A percentile compares a stretch with the other conserved stretches of the same genome.
Conservation (phyloP, 2,888 invertebrate species). For the Coenonympha arcania region DNA sequence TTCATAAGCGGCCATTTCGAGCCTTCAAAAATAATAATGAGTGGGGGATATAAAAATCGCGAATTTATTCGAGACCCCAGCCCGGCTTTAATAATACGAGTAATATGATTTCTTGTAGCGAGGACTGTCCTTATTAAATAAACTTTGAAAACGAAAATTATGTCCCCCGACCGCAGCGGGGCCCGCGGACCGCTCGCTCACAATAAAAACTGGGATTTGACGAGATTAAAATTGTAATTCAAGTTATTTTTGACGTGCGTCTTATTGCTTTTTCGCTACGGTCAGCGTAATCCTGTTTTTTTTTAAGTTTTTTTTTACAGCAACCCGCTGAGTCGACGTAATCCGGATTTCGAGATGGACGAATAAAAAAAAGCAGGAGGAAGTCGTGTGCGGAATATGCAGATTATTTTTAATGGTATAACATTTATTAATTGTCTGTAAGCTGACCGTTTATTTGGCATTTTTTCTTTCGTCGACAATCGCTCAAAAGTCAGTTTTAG, state of each 20-base stretch:
- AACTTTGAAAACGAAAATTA: slow-evolving; percentile 68
- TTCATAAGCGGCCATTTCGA: slow-evolving; percentile 61
- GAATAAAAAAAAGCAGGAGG: slow-evolving; percentile 29
- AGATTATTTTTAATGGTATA: slow-evolving; percentile 29
- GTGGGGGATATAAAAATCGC: slow-evolving; percentile 65
- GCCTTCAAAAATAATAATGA: slow-evolving; percentile 65
- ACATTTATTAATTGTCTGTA: slow-evolving; percentile 22
- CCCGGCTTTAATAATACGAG: slow-evolving; percentile 48
- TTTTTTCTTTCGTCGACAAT: no score
- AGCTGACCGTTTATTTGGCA: background rate
- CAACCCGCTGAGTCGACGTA: slow-evolving; percentile 39
- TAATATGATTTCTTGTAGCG: slow-evolving; percentile 67
- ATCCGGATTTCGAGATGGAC: slow-evolving; percentile 42
- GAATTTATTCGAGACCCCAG: slow-evolving; percentile 59
- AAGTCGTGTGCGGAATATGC: slow-evolving; percentile 28
- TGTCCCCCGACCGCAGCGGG: slow-evolving; percentile 56
- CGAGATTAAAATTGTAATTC: slow-evolving; percentile 74
- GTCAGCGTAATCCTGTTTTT: slow-evolving; percentile 37
- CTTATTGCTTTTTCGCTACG: slow-evolving; percentile 70
- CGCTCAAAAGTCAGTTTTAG: no score
- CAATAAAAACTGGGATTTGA: slow-evolving; percentile 72
- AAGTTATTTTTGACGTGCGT: slow-evolving; percentile 68
- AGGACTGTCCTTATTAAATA: slow-evolving; percentile 66
- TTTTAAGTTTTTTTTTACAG: slow-evolving; percentile 38
- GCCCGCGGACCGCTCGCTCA: slow-evolving; percentile 48